Evolutionary conservation across 2,797 vertebrate genomes (phyloP), one percentile per base, ranked within the genome.

Genomic region (Cynopterus sphinx): DNA sequence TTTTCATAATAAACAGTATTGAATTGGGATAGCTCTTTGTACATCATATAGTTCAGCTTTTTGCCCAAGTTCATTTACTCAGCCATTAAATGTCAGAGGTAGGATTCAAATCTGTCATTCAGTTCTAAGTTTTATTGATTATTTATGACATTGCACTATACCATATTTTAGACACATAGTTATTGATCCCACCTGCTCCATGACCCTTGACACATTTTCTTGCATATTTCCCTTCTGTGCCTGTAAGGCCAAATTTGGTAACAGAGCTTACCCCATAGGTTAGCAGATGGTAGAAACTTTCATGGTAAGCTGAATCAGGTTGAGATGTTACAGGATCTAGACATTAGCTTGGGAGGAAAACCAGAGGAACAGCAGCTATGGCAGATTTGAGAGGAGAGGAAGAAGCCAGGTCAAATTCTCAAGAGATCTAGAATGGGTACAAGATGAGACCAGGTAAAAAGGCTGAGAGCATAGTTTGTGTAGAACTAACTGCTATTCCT

Each of bases 91-190:
- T 73, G 67, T 6, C 61, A 78, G 61, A 39, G 9, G 63, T 41
- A 95, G 11, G 39, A 83, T 84, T 92, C 41, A 83, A 53, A 91
- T 87, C n/a, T 91, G 39, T 81, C 53, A 70, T 46, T 97, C 21
- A 31, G 24, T 36, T 77, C 43, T 78, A 90, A 87, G 22, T 91
- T 88, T 24, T 87, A 7, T 71, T 86, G 31, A 51, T 87, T 92
- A 67, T 92, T 73, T 75, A 0, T 86, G 49, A 77, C 24, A 83
- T 82, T 36, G 77, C 51, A 82, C 21, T 65, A 5, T 81, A 53
- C 88, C 21, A 67, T 78, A 67, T 68, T 93, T 95, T 82, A 75
- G 49, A 89, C 10, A 83, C 2, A 16, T 73, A n/a, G 22, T 68
- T 93, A 41, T 73, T n/a, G 15, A 24, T 78, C 17, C 13, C 5